Base-by-base conservation (phyloP, 2,797 vertebrate species). In the Limnodromus scolopaceus region DNA sequence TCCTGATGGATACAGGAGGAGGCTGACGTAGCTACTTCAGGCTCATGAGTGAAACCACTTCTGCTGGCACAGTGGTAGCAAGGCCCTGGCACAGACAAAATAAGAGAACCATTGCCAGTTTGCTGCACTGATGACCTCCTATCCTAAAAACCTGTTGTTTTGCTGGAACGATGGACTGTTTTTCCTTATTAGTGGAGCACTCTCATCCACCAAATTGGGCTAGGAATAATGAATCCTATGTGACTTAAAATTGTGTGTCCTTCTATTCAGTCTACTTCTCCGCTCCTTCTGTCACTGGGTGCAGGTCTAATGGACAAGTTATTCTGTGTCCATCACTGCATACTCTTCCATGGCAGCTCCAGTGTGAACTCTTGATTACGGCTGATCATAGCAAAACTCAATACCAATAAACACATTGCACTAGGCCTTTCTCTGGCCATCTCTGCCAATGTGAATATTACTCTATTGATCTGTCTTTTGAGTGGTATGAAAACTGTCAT, bases 401-500 rank as follows among this genome's bases (percentile, higher is more conserved):
- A 4, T 87, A 68, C 49, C 76, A 54, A n/a, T 25, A 48, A 57
- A n/a, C 36, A 10, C 53, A 49, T 49, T 17, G 41, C 27, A 66
- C 46, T 7, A 19, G 46, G 23, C 46, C 61, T 81, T 93, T 61
- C 57, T 65, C 76, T 82, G 69, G 43, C 61, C 25, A 12, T 65
- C 72, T 63, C 38, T 74, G 77, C 43, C 76, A 66, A 12, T n/a
- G 76, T 51, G 79, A 81, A 39, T 83, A 45, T 86, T 43, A 51
- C 24, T 71, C 23, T 43, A 66, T 38, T 69, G 76, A 93, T 63
- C 72, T 70, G 41, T 72, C 55, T 55, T 63, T 72, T 48, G 57
- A 88, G 77, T 76, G 58, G 14, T 72, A 60, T 41, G 46, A 69
- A 90, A 91, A 75, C 38, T 93, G 65, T 78, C 66, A 60, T 79